These are phyloP conservation scores for Xenopus borealis DNA, from an alignment of 2,113 vertebrate species.

Conservation along the genomic window DNA sequence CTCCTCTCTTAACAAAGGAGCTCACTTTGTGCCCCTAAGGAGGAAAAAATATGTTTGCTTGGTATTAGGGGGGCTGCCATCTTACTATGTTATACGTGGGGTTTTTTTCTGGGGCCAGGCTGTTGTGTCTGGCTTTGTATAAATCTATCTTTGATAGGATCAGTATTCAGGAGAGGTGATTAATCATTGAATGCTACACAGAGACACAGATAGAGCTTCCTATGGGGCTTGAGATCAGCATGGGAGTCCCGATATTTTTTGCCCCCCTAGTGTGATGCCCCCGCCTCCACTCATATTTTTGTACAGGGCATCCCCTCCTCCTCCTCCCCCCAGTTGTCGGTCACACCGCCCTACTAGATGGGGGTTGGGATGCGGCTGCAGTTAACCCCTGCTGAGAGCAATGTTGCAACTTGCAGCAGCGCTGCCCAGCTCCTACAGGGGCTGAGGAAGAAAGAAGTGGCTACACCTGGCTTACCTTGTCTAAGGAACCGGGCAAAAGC, in stretches of 20 bases:
- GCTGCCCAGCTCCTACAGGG: neutral
- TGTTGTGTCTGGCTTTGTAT: too few species aligned
- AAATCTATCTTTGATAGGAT: too few species aligned
- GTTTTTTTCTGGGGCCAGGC: too few species aligned
- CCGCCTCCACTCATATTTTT: neutral
- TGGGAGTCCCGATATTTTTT: neutral
- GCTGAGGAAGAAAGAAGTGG: neutral
- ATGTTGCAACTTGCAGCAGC: neutral
- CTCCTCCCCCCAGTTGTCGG: constrained; percentile 20
- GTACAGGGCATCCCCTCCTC: neutral
- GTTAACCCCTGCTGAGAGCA: constrained; percentile 13
- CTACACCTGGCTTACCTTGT: constrained; percentile 67
- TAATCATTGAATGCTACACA: too few species aligned
- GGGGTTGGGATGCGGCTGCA: neutral
- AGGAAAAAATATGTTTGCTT: too few species aligned
- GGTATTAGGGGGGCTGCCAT: too few species aligned
- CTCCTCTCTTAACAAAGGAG: neutral
- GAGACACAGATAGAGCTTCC: too few species aligned
- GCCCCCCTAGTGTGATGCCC: neutral
- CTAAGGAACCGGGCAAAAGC: constrained; percentile 86
- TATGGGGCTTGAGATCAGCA: too few species aligned
- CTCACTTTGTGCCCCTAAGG: neutral
- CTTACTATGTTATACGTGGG: too few species aligned
- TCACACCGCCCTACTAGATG: constrained; percentile 4
- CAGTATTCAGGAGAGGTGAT: too few species aligned